phyloP scores from a whole-genome alignment of 2,797 vertebrate genomes.

The Eupleurogrammus muticus region DNA sequence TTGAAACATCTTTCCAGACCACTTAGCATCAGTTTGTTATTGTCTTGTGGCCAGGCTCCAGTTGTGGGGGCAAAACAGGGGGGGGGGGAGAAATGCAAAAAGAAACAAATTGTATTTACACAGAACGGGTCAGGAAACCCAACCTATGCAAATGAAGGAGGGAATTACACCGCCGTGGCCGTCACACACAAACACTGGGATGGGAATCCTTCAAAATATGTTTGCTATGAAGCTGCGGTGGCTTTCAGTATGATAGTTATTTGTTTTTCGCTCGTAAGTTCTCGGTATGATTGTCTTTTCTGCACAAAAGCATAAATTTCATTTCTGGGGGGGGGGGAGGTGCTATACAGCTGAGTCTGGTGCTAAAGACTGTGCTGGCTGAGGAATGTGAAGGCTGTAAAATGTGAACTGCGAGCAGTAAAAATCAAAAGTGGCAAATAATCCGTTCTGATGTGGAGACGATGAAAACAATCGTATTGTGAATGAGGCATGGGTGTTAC shows the following conservation, averaged over 20 bases:
- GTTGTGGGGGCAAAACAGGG: conserved; percentile 31
- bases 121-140: conserved; percentile 32
- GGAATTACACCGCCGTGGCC: conserved; percentile 8
- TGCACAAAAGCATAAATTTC: neutral
- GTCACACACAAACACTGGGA: conserved; percentile 30
- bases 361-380: no score
- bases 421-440: no score
- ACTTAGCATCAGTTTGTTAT: conserved; percentile 68
- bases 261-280: conserved; percentile 16
- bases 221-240: conserved; percentile 19
- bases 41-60: conserved; percentile 53
- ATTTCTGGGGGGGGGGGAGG: neutral
- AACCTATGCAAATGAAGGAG: conserved; percentile 36
- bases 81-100: conserved; percentile 42
- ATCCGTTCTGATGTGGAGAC: no score
- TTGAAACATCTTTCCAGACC: conserved; percentile 70
- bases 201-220: conserved; percentile 45
- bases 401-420: no score
- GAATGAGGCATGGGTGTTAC: no score
- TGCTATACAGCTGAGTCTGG: no score
- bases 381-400: no score
- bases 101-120: conserved; percentile 46
- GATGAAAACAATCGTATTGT: no score
- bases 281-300: neutral
- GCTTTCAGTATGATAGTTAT: conserved; percentile 19